These are phyloP conservation scores for Lichenostomus cassidix DNA, from an alignment of 2,113 vertebrate species.

Conservation along the genomic window DNA sequence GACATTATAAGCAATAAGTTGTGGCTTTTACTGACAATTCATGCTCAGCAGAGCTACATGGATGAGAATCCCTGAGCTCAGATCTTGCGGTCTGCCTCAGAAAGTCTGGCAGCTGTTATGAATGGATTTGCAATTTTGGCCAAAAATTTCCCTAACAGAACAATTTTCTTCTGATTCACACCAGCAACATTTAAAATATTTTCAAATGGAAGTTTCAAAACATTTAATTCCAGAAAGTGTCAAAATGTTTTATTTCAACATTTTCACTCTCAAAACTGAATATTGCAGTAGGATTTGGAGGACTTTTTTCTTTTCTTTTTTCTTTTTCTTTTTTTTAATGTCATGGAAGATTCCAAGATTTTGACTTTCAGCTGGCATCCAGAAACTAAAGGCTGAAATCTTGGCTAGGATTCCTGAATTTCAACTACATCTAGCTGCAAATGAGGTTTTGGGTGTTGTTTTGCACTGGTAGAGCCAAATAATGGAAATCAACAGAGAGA, in stretches of 20 bases:
- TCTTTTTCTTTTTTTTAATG: not conserved
- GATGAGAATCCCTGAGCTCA: not conserved
- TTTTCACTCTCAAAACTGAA: not conserved
- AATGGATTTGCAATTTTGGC: constrained; percentile 18
- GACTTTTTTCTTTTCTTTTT: not conserved
- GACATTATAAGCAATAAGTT: not conserved
- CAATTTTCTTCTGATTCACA: constrained; percentile 33
- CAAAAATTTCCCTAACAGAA: not conserved
- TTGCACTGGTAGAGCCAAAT: not conserved
- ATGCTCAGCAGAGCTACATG: not conserved
- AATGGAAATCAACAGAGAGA: not conserved
- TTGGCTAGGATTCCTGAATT: not conserved
- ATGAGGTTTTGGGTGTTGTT: not conserved
- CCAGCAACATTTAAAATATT: constrained; percentile 28
- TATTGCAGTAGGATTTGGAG: not conserved
- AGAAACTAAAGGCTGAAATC: not conserved
- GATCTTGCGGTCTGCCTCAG: not conserved
- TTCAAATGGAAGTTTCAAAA: constrained; percentile 30
- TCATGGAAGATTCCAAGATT: not conserved
- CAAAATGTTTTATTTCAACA: constrained; percentile 45
- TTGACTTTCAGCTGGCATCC: not conserved
- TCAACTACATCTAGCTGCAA: not conserved
- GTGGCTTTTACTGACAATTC: not conserved
- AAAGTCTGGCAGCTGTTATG: not conserved
- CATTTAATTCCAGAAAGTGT: constrained; percentile 15